phyloP scores from a whole-genome alignment of 2,797 vertebrate species.

The Leuciscus waleckii region DNA sequence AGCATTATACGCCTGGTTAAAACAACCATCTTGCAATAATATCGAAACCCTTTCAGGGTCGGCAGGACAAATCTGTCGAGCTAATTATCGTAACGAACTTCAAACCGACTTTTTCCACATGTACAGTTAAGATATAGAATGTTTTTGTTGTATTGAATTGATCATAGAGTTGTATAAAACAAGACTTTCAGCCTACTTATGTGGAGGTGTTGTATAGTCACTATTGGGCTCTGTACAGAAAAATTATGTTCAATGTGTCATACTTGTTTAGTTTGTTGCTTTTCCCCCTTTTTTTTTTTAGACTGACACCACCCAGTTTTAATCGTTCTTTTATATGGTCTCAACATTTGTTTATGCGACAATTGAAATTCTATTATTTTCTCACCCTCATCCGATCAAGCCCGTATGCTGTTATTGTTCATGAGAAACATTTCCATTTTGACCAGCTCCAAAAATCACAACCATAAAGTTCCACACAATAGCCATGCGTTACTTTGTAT shows the following conservation, averaged over 20 bases:
- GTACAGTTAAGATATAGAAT: slow-evolving; percentile 88
- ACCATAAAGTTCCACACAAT: not conserved
- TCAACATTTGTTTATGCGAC: slow-evolving; percentile 12
- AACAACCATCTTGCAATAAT: slow-evolving; percentile 85
- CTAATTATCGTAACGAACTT: slow-evolving; percentile 77
- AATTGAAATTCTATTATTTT: not conserved
- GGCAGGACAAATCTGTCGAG: slow-evolving; percentile 78
- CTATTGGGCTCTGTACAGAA: slow-evolving; percentile 85
- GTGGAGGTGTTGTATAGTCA: slow-evolving; percentile 85
- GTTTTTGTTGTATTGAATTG: slow-evolving; percentile 83
- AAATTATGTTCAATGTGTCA: slow-evolving; percentile 73
- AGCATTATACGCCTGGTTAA: slow-evolving; percentile 61
- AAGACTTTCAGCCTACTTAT: slow-evolving; percentile 80
- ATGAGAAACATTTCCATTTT: not conserved
- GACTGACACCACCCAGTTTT: slow-evolving; percentile 59
- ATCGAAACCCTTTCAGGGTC: slow-evolving; percentile 80
- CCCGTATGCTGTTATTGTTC: not conserved
- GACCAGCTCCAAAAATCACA: not conserved
- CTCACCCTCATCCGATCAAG: not conserved
- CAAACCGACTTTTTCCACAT: slow-evolving; percentile 74
- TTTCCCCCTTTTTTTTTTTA: slow-evolving; percentile 59
- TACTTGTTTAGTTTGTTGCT: slow-evolving; percentile 65
- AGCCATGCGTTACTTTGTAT: slow-evolving; percentile 3
- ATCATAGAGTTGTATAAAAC: slow-evolving; percentile 88
- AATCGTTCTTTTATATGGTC: slow-evolving; percentile 67